Percentiles rank a stretch among this genome's conserved stretches.
These are phyloP conservation scores for Physocephala rufipes DNA, from an alignment of 2,888 invertebrate species.

Conservation along the genomic window DNA sequence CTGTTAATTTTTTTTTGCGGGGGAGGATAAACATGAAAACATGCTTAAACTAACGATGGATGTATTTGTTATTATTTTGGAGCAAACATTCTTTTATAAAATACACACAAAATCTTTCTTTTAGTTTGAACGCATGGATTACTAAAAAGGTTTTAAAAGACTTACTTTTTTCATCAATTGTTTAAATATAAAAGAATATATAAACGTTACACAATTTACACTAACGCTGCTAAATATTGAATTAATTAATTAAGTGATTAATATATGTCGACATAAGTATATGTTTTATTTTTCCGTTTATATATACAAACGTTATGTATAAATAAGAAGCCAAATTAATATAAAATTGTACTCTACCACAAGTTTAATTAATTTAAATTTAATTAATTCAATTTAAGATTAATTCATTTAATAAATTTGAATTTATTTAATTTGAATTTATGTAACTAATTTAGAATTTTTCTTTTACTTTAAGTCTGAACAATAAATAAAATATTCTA, in stretches of 20 bases:
- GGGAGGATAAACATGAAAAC: neutral
- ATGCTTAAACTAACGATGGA: neutral
- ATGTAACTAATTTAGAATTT: slow-evolving; percentile 11
- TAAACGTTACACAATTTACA: neutral
- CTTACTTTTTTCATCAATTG: slow-evolving; percentile 33
- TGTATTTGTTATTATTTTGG: neutral
- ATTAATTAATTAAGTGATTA: neutral
- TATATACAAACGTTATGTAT: neutral
- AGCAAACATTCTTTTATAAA: neutral
- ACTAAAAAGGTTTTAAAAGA: slow-evolving; percentile 13
- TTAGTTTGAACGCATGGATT: neutral
- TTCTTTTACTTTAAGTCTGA: neutral
- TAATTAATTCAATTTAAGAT: slow-evolving; percentile 19
- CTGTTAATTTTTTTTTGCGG: neutral
- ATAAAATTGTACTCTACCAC: neutral
- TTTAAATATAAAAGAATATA: slow-evolving; percentile 3
- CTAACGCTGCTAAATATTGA: slow-evolving; percentile 27
- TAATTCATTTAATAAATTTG: no score
- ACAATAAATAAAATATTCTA: slow-evolving; percentile 26
- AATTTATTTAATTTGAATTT: slow-evolving; percentile 12
- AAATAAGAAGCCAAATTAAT: slow-evolving; percentile 2
- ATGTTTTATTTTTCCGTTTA: neutral
- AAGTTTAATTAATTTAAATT: slow-evolving; percentile 7
- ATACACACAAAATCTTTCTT: slow-evolving; percentile 7
- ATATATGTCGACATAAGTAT: neutral